Evolutionary conservation across 1,140 invertebrate species (phyloP).

Genomic region (Drosophila ananassae): DNA sequence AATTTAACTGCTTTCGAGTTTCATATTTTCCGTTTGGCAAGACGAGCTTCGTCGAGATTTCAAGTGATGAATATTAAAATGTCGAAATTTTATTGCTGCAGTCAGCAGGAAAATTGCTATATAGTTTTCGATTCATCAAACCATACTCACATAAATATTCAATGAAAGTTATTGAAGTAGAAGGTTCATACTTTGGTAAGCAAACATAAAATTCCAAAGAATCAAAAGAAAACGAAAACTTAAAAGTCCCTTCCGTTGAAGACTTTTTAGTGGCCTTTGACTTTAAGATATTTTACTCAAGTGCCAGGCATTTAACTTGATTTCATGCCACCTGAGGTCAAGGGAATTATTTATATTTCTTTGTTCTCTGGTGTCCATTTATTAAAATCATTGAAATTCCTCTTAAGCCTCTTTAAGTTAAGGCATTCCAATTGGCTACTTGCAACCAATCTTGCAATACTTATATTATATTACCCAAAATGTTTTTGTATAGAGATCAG

Average conservation of each 20-base stretch:
- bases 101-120: constrained; percentile 36
- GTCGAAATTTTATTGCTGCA: constrained; percentile 13
- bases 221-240: neutral
- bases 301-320: too few species aligned
- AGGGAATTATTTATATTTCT: too few species aligned
- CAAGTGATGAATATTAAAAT: constrained; percentile 39
- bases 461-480: neutral
- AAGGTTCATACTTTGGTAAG: constrained; percentile 3
- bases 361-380: neutral
- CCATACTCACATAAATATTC: constrained; percentile 42
- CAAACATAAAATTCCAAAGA: neutral
- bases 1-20: constrained; percentile 11
- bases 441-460: too few species aligned
- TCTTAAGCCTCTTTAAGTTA: neutral
- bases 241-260: neutral
- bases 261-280: neutral
- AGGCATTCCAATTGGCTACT: neutral
- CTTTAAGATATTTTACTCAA: neutral
- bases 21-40: constrained; percentile 50
- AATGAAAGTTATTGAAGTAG: constrained; percentile 32
- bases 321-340: too few species aligned
- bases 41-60: constrained; percentile 20
- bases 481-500: neutral
- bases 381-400: neutral
- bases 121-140: constrained; percentile 36